phyloP scores from a whole-genome alignment of 2,797 vertebrate species.

The Silurus lanzhouensis region DNA sequence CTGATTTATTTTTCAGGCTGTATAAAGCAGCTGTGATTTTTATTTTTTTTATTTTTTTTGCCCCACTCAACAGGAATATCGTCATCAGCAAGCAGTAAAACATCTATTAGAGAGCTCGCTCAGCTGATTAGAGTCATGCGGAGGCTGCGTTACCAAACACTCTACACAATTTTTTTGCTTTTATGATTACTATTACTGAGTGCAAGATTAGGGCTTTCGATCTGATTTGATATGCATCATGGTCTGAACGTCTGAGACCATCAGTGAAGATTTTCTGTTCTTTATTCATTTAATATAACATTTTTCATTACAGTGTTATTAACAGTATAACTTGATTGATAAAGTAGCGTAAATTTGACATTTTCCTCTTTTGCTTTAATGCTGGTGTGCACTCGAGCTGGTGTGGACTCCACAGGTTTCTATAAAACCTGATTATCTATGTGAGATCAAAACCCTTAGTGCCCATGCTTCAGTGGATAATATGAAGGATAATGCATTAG shows the following conservation, averaged over 20 bases:
- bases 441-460: background rate
- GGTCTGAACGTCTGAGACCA: background rate
- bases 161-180: background rate
- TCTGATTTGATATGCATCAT: background rate
- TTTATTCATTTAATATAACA: background rate
- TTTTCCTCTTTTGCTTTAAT: background rate
- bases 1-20: slow-evolving; percentile 25
- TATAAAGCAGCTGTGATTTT: slow-evolving; percentile 23
- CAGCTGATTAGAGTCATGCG: slow-evolving; percentile 27
- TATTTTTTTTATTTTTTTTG: too few relatives aligned
- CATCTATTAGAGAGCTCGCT: slow-evolving; percentile 13
- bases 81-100: slow-evolving; percentile 22
- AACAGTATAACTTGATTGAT: background rate
- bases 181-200: background rate
- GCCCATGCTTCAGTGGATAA: background rate
- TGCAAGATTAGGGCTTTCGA: background rate
- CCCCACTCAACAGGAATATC: background rate
- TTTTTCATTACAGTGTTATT: background rate
- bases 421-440: background rate
- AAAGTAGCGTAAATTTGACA: background rate
- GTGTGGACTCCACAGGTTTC: background rate
- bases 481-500: background rate
- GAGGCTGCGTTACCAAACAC: background rate
- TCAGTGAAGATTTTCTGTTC: background rate
- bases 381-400: background rate